Percentiles rank a stretch among this genome's conserved stretches.
Conservation (phyloP, 2,888 invertebrate genomes). For the Stenoptilia bipunctidactyla region DNA sequence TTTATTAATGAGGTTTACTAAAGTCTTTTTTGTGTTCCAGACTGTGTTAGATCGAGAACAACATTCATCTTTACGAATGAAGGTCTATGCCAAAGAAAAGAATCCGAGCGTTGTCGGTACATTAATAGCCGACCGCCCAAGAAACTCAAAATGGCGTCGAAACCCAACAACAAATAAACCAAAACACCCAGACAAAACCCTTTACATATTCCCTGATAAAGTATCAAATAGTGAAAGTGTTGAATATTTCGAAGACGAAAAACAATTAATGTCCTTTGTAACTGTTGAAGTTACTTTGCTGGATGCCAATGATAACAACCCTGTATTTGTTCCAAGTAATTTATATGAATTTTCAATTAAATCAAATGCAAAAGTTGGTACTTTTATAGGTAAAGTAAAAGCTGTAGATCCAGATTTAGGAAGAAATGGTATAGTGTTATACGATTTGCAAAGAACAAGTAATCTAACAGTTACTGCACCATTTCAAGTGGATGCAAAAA, state of each 20-base stretch:
- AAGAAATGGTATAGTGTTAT: slow-evolving; percentile 78
- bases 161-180: slow-evolving; percentile 29
- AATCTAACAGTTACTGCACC: slow-evolving; percentile 75
- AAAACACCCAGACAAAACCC: slow-evolving; percentile 37
- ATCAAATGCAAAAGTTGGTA: slow-evolving; percentile 76
- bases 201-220: slow-evolving; percentile 60
- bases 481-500: slow-evolving; percentile 79
- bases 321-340: slow-evolving; percentile 86
- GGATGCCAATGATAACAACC: slow-evolving; percentile 94
- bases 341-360: slow-evolving; percentile 83
- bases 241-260: slow-evolving; percentile 46
- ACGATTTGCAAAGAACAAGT: slow-evolving; percentile 78
- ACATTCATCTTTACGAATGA: slow-evolving; percentile 78
- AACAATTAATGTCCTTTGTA: slow-evolving; percentile 69
- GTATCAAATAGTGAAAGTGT: slow-evolving; percentile 50
- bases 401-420: slow-evolving; percentile 88
- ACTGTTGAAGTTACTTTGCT: slow-evolving; percentile 85
- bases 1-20: too few species aligned
- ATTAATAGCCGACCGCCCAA: slow-evolving; percentile 40
- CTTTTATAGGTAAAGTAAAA: slow-evolving; percentile 82
- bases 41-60: slow-evolving; percentile 84
- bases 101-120: slow-evolving; percentile 75
- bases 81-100: slow-evolving; percentile 85
- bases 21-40: too few species aligned
- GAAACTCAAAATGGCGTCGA: slow-evolving; percentile 50